Conservation (phyloP, 2,113 vertebrate species). For the Rutilus rutilus region DNA sequence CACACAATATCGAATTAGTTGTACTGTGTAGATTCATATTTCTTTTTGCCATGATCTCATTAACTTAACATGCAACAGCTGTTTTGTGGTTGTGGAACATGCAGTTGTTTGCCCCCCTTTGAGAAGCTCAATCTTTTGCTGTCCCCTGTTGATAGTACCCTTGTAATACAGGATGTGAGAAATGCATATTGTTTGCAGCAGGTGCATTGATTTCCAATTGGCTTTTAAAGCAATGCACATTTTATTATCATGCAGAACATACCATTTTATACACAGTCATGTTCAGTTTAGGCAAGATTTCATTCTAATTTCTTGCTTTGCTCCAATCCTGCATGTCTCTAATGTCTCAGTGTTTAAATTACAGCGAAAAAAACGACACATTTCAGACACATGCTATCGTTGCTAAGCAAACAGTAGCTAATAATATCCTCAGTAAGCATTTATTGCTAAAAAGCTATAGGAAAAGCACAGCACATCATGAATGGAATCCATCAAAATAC, state of each 20-base stretch:
- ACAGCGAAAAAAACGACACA: conserved; percentile 62
- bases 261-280: background rate
- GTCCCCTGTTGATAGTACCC: conserved; percentile 73
- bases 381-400: conserved; percentile 76
- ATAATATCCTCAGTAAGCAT: conserved; percentile 78
- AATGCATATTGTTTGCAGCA: background rate
- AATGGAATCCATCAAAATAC: conserved; percentile 78
- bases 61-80: background rate
- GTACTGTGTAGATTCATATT: background rate
- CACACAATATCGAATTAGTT: background rate
- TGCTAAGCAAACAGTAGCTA: conserved; percentile 79
- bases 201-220: background rate
- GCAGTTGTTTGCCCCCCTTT: conserved; percentile 1
- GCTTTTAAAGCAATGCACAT: background rate
- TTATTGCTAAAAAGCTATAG: conserved; percentile 73
- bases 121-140: conserved; percentile 57
- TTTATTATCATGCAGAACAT: background rate
- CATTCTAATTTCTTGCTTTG: background rate
- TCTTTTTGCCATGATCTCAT: background rate
- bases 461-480: conserved; percentile 76
- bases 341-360: conserved; percentile 24
- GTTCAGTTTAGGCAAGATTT: background rate
- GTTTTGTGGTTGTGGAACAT: background rate
- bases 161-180: conserved; percentile 30
- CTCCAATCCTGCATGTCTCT: conserved; percentile 44